Evolutionary conservation across 2,888 invertebrate genomes (phyloP).

Genomic region (Omphaloscelis lunosa): DNA sequence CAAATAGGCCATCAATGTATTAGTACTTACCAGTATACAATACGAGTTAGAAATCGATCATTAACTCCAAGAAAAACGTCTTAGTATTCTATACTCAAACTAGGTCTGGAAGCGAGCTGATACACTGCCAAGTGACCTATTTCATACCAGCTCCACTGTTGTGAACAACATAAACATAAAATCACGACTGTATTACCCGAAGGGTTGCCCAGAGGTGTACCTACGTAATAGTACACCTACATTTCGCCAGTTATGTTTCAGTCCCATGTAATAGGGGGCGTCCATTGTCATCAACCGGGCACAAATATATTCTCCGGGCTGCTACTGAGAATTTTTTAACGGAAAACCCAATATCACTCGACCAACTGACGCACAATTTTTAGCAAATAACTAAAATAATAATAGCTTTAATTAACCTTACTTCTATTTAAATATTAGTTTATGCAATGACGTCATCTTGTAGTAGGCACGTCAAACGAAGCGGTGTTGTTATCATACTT

Average conservation of each 20-base stretch:
- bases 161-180: background rate
- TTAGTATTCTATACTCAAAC: slow-evolving; percentile 49
- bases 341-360: too few relatives aligned
- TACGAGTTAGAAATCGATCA: slow-evolving; percentile 37
- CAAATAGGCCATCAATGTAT: slow-evolving; percentile 43
- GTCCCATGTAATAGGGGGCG: too few relatives aligned
- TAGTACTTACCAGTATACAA: slow-evolving; percentile 18
- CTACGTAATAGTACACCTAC: too few relatives aligned
- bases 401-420: background rate
- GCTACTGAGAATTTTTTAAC: too few relatives aligned
- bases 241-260: too few relatives aligned
- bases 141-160: background rate
- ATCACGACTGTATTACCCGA: too few relatives aligned
- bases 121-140: background rate
- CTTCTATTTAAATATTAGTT: slow-evolving; percentile 14
- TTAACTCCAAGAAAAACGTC: slow-evolving; percentile 24
- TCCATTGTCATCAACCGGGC: too few relatives aligned
- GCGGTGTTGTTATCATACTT: background rate
- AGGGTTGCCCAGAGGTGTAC: too few relatives aligned
- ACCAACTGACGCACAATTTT: background rate
- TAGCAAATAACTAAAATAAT: background rate
- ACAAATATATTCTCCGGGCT: too few relatives aligned
- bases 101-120: slow-evolving; percentile 6
- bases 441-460: slow-evolving; percentile 14
- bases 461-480: slow-evolving; percentile 2